Conservation (phyloP, 2,888 invertebrate species). For the Petrolisthes manimaculis region DNA sequence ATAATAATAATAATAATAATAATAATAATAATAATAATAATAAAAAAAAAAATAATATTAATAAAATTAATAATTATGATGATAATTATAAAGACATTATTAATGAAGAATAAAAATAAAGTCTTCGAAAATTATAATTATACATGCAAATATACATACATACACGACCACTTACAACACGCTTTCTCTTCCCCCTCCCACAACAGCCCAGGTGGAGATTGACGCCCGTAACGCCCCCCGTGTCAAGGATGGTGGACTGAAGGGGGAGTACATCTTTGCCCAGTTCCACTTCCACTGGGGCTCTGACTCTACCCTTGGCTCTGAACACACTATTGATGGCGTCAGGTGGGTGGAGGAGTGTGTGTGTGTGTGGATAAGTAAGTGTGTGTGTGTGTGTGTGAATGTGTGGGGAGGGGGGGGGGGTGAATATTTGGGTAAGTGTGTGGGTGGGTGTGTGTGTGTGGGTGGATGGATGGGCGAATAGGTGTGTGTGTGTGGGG, state of each 20-base stretch:
- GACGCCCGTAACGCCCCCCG: conserved; percentile 63
- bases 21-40: too few species aligned
- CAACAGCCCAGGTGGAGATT: conserved; percentile 63
- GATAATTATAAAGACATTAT: not conserved
- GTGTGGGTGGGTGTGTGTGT: not conserved
- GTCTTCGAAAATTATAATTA: not conserved
- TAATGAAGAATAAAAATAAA: too few species aligned
- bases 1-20: not conserved
- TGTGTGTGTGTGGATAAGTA: not conserved
- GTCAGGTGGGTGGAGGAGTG: conserved; percentile 52
- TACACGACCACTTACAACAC: not conserved
- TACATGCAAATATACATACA: not conserved
- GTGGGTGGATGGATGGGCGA: not conserved
- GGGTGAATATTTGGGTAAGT: not conserved
- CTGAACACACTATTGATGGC: conserved; percentile 83
- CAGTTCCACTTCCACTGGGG: conserved; percentile 66
- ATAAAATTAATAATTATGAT: too few species aligned
- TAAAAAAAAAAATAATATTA: too few species aligned
- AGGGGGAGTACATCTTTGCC: conserved; percentile 72
- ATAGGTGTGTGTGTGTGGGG: not conserved
- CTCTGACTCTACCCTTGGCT: conserved; percentile 77
- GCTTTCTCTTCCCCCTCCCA: not conserved
- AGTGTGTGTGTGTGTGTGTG: not conserved
- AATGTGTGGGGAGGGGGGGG: not conserved
- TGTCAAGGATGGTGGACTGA: conserved; percentile 75